These are phyloP conservation scores for Isurus oxyrinchus DNA, from an alignment of 2,113 vertebrate species.

Conservation along the genomic window DNA sequence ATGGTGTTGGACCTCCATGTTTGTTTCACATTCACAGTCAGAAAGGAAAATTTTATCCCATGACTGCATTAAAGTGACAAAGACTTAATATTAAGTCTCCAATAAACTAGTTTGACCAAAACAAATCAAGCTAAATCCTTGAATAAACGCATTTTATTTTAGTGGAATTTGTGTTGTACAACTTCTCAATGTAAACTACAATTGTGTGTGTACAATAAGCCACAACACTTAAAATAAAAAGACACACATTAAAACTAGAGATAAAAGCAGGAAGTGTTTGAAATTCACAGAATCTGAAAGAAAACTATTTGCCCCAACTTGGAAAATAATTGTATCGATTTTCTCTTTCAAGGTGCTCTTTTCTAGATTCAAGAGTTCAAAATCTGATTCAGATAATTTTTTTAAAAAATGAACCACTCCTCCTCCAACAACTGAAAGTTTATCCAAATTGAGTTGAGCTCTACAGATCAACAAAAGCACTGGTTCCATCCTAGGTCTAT, in stretches of 20 bases:
- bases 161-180: neutral
- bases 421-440: neutral
- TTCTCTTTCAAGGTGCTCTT: neutral
- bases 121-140: neutral
- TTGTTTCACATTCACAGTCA: neutral
- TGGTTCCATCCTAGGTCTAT: neutral
- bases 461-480: neutral
- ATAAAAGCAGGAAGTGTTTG: constrained; percentile 9
- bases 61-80: neutral
- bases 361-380: neutral
- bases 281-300: neutral
- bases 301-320: neutral
- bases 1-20: neutral
- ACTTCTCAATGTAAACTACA: constrained; percentile 30
- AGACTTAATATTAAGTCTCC: neutral
- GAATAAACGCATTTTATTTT: constrained; percentile 27
- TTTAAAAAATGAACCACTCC: neutral
- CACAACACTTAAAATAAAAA: neutral
- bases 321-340: neutral
- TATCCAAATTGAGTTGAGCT: neutral
- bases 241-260: neutral
- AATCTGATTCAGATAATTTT: neutral
- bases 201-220: constrained; percentile 11
- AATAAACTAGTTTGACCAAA: neutral
- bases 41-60: neutral